Percentiles rank a stretch among this genome's conserved stretches.
phyloP scores from a whole-genome alignment of 2,797 vertebrate genomes.

The Naso thynnoides region DNA sequence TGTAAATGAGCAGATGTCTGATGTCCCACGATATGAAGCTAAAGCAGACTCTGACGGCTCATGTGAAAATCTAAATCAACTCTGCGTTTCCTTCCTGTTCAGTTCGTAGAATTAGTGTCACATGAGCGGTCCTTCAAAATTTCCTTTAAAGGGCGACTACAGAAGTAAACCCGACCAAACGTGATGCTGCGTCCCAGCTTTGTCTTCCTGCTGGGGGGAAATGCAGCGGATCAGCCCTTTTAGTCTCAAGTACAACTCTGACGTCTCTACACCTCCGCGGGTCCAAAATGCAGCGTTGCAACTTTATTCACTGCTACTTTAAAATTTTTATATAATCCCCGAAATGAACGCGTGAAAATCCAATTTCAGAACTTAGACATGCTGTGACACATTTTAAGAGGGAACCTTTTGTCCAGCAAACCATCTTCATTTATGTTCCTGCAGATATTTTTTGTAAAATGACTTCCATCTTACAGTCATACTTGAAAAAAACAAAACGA shows the following conservation, averaged over 20 bases:
- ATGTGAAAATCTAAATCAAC: slow-evolving; percentile 12
- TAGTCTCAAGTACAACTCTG: neutral
- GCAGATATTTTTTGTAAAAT: neutral
- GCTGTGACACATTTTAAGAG: neutral
- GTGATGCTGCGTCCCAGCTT: neutral
- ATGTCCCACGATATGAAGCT: slow-evolving; percentile 18
- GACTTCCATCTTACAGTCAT: neutral
- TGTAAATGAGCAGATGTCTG: slow-evolving; percentile 35
- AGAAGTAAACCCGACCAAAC: neutral
- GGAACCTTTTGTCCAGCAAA: neutral
- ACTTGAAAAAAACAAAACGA: too few species aligned
- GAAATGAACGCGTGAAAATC: neutral
- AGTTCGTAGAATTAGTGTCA: slow-evolving; percentile 10
- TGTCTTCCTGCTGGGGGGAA: neutral
- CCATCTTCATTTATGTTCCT: too few species aligned
- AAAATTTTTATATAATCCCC: neutral
- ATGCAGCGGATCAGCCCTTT: slow-evolving; percentile 33
- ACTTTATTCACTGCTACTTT: neutral
- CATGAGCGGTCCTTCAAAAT: neutral
- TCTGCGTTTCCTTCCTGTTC: slow-evolving; percentile 16
- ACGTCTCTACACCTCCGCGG: neutral
- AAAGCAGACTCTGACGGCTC: neutral
- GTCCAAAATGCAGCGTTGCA: too few species aligned
- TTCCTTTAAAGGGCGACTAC: neutral
- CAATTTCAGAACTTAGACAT: neutral